Base-by-base conservation (phyloP, 2,797 vertebrate species). In the Trichosurus vulpecula region DNA sequence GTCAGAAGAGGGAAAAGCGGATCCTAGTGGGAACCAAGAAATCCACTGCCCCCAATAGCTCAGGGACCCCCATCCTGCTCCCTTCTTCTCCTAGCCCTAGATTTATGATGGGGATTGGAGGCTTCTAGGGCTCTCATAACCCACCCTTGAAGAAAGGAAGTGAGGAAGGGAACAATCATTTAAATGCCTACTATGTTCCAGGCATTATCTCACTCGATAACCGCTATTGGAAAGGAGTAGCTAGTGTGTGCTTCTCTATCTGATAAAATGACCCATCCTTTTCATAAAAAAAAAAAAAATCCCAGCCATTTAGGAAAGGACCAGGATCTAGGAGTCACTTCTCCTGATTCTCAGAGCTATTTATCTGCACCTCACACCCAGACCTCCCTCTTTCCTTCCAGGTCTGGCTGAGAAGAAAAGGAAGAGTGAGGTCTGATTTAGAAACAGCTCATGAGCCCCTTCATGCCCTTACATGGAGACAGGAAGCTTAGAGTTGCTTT, bases 401-500 rank as follows among this genome's bases (percentile, higher is more conserved):
- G 35, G 22, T 25, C 16, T 25, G 0, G 9, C 12, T 0, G 66
- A 0, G 35, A n/a, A 6, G 90, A 52, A 93, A 74, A 74, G 14
- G 27, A 54, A 56, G 96, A 55, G 14, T 90, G 94, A 61, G 66
- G 4, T 58, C 91, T 66, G 29, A 52, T 22, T 41, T 81, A 91
- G 35, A 95, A 94, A 93, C 13, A 51, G 55, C 51, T 53, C 30
- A 22, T 6, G 22, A 95, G 4, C 81, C 35, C 58, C 25, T 95
- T 52, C 14, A 31, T 57, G 25, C 22, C 41, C 0, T 41, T 51
- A 96, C 53, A 92, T 57, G 19, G 54, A 96, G 54, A 97, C 51
- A 91, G 94, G 92, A 96, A 0, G 0, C 41, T 95, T 91, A 13
- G 47, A 47, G 6, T 58, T 61, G 58, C 87, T 94, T 87, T 87